Percentiles rank a stretch among this genome's conserved stretches.
Evolutionary conservation across 2,113 vertebrate genomes (phyloP).

Genomic region (Struthidea cinerea): DNA sequence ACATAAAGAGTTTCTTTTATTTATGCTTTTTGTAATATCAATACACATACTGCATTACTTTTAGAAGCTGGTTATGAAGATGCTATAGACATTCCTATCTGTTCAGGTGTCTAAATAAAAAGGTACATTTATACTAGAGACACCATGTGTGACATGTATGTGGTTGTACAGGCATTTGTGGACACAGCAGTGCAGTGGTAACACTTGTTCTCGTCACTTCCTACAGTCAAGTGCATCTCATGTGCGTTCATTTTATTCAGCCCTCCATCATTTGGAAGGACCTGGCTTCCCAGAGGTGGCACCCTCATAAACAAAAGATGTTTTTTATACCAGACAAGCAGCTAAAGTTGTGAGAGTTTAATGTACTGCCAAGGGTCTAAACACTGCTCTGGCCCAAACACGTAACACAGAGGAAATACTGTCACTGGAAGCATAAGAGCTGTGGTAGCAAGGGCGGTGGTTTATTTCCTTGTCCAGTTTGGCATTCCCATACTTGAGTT

Average conservation of each 20-base stretch:
- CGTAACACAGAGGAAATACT: neutral
- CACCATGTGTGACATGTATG: too few relatives aligned
- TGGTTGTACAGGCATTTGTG: neutral
- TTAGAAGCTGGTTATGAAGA: neutral
- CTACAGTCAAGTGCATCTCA: neutral
- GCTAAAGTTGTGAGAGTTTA: neutral
- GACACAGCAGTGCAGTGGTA: neutral
- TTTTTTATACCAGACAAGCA: neutral
- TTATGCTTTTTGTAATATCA: neutral
- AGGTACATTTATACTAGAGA: neutral
- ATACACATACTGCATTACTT: neutral
- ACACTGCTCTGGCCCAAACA: neutral
- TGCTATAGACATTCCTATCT: neutral
- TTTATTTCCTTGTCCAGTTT: neutral
- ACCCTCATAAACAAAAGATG: neutral
- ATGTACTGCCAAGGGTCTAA: neutral
- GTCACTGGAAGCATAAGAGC: neutral
- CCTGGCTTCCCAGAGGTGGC: neutral
- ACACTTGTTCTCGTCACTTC: neutral
- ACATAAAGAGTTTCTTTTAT: neutral
- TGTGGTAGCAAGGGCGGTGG: neutral
- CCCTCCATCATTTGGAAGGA: neutral
- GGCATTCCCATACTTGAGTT: neutral
- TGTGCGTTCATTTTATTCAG: neutral
- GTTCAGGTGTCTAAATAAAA: neutral